A percentile compares a stretch with the other conserved stretches of the same genome.
phyloP scores from a whole-genome alignment of 2,888 invertebrate genomes.

The Luperina nickerlii region DNA sequence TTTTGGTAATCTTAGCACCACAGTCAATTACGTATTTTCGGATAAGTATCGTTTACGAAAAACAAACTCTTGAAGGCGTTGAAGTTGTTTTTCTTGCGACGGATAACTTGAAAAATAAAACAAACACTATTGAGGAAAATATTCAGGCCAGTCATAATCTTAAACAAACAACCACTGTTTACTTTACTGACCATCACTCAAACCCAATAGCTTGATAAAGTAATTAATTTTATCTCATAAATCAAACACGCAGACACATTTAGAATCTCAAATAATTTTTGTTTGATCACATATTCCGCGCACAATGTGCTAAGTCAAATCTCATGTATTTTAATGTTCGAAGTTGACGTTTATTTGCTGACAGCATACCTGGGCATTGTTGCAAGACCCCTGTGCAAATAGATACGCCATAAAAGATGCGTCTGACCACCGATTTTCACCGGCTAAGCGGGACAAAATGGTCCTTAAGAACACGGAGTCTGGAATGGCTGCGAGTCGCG shows the following conservation, averaged over 20 bases:
- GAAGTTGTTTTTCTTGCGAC: conserved; percentile 47
- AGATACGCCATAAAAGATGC: conserved; percentile 70
- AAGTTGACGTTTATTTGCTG: conserved; percentile 75
- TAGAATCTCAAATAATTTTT: conserved; percentile 63
- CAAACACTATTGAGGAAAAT: conserved; percentile 53
- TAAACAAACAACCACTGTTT: conserved; percentile 46
- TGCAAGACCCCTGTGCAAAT: conserved; percentile 81
- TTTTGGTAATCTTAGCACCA: conserved; percentile 5
- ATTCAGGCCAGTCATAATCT: conserved; percentile 36
- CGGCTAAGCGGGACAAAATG: conserved; percentile 32
- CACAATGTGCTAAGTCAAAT: conserved; percentile 75
- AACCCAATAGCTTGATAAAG: conserved; percentile 30
- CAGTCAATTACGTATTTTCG: conserved; percentile 31
- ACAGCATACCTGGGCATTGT: conserved; percentile 80
- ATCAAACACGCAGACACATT: conserved; percentile 40
- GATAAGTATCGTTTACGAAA: conserved; percentile 24
- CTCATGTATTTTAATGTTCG: conserved; percentile 72
- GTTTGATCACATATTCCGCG: conserved; percentile 64
- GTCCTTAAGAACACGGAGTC: conserved; percentile 24
- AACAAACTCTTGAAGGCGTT: conserved; percentile 31
- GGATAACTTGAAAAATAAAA: conserved; percentile 43
- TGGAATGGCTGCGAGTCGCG: conserved; percentile 26
- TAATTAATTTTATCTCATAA: conserved; percentile 61
- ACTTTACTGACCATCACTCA: conserved; percentile 12
- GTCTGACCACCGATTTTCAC: conserved; percentile 49